A percentile compares a stretch with the other conserved stretches of the same genome.
Evolutionary conservation across 2,797 vertebrate genomes (phyloP).

Genomic region (Sebastes oblongus): DNA sequence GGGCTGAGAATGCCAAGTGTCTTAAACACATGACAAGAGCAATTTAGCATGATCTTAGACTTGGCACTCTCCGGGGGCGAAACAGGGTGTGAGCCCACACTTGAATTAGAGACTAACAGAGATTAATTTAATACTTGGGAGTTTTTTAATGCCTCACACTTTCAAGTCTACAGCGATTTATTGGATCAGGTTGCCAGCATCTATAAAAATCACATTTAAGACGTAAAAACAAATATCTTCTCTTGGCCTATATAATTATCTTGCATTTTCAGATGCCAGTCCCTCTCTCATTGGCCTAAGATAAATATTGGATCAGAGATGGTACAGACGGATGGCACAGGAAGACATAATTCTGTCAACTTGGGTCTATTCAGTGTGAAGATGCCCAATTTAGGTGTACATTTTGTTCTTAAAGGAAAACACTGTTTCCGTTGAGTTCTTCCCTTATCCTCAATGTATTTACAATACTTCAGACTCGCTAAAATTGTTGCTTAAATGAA

Average conservation of each 20-base stretch:
- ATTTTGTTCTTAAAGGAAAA: constrained; percentile 69
- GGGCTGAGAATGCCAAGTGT: constrained; percentile 80
- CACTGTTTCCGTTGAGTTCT: constrained; percentile 29
- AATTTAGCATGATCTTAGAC: constrained; percentile 84
- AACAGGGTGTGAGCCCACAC: constrained; percentile 82
- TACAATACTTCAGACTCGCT: background rate
- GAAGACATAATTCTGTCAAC: constrained; percentile 80
- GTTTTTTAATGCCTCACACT: constrained; percentile 80
- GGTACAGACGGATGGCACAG: constrained; percentile 74
- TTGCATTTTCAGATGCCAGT: constrained; percentile 81
- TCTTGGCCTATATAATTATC: constrained; percentile 84
- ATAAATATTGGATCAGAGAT: constrained; percentile 77
- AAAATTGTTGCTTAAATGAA: background rate
- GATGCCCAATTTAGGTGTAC: constrained; percentile 72
- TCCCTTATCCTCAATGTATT: constrained; percentile 21
- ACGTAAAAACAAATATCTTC: constrained; percentile 81
- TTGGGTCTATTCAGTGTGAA: constrained; percentile 71
- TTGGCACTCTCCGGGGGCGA: constrained; percentile 80
- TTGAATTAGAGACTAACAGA: constrained; percentile 83
- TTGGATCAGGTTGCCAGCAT: constrained; percentile 83
- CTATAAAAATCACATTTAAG: constrained; percentile 84
- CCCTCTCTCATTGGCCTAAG: constrained; percentile 71
- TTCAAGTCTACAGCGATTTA: constrained; percentile 81
- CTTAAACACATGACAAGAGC: constrained; percentile 85
- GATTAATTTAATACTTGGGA: constrained; percentile 85